Evolutionary conservation across 2,888 invertebrate species (phyloP).

Genomic region (Drosophila prolongata): DNA sequence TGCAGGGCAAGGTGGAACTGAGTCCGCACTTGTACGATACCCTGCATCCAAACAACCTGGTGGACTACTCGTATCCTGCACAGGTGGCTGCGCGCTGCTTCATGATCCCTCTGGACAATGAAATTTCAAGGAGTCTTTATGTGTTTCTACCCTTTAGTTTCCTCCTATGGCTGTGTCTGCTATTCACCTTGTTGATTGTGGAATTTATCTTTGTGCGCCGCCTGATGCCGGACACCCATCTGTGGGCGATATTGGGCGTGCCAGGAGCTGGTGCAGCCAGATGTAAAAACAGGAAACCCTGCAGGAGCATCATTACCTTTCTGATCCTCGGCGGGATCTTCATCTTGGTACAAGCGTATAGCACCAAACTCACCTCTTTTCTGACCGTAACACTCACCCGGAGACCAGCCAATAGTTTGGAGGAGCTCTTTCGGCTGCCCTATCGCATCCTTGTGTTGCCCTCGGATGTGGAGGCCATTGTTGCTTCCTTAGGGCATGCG

Average conservation of each 20-base stretch:
- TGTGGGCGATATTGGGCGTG: conserved; percentile 51
- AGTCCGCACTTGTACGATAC: conserved; percentile 68
- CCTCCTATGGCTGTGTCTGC: conserved; percentile 47
- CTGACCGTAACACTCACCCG: conserved; percentile 42
- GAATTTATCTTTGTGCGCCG: not conserved
- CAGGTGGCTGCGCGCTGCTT: conserved; percentile 56
- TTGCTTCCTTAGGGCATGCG: conserved; percentile 52
- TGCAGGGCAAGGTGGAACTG: conserved; percentile 40
- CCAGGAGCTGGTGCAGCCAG: conserved; percentile 30
- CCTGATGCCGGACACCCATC: not conserved
- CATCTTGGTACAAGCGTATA: conserved; percentile 47
- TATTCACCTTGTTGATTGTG: conserved; percentile 20
- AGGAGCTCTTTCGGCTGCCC: conserved; percentile 40
- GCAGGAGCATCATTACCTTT: not conserved
- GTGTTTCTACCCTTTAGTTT: conserved; percentile 52
- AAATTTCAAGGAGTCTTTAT: conserved; percentile 48
- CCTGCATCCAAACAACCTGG: conserved; percentile 13
- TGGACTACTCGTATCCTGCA: conserved; percentile 69
- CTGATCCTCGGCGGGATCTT: conserved; percentile 38
- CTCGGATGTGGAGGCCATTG: conserved; percentile 44
- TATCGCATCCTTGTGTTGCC: conserved; percentile 46
- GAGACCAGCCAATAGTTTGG: conserved; percentile 12
- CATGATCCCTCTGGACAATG: conserved; percentile 55
- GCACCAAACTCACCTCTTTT: conserved; percentile 53
- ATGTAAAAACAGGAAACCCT: not conserved